A percentile compares a stretch with the other conserved stretches of the same genome.
These are phyloP conservation scores for Leucoraja erinaceus DNA, from an alignment of 2,113 vertebrate species.

Conservation along the genomic window DNA sequence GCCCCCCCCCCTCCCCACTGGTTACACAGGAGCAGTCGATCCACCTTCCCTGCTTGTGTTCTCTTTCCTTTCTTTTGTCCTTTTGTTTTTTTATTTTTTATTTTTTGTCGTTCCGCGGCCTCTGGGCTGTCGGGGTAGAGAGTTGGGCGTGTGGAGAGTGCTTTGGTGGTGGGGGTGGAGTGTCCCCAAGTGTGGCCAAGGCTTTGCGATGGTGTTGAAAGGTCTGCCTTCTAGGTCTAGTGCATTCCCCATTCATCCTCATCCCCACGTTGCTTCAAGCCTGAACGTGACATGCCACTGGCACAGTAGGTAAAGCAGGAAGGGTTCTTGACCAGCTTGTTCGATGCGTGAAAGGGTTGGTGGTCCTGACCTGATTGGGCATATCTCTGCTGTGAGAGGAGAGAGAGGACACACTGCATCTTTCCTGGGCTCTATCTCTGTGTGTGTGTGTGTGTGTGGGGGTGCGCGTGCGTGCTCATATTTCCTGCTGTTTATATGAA, in stretches of 20 bases:
- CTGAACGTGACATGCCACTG: background rate
- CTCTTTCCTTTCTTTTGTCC: background rate
- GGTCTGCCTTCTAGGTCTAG: background rate
- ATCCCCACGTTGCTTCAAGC: background rate
- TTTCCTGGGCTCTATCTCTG: background rate
- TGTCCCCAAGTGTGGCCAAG: no score
- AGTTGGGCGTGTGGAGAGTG: no score
- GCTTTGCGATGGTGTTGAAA: background rate
- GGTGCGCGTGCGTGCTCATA: background rate
- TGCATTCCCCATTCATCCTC: background rate
- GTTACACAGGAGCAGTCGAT: background rate
- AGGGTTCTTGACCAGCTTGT: no score
- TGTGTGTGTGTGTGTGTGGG: background rate
- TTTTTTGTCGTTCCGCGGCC: background rate
- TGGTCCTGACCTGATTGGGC: background rate
- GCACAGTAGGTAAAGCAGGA: background rate
- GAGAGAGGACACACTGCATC: background rate
- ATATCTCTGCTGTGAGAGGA: background rate
- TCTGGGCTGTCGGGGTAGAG: background rate
- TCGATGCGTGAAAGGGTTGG: background rate
- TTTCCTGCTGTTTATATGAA: background rate
- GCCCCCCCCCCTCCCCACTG: no score
- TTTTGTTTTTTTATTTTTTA: no score
- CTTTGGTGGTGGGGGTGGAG: no score
- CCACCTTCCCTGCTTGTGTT: background rate